A percentile compares a stretch with the other conserved stretches of the same genome.
Evolutionary conservation across 1,140 invertebrate species (phyloP).

Genomic region (Drosophila pseudoananassae): DNA sequence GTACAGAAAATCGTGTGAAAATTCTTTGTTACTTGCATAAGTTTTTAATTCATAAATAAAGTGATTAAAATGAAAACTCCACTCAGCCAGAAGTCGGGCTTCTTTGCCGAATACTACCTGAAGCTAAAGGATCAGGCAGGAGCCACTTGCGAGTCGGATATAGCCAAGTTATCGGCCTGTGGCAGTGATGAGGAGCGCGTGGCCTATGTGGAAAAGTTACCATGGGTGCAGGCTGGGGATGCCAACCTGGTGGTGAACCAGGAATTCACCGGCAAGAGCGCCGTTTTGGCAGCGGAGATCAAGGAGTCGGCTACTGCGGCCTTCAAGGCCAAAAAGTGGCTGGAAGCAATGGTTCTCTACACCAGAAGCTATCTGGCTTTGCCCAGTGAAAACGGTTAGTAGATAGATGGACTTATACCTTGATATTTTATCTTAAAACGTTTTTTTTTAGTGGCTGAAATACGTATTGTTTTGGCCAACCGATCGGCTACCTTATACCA

Average conservation of each 20-base stretch:
- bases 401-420: not conserved
- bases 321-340: constrained; percentile 91
- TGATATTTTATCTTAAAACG: no score
- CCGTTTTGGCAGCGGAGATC: constrained; percentile 86
- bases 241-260: constrained; percentile 66
- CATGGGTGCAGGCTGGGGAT: constrained; percentile 61
- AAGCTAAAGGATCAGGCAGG: constrained; percentile 64
- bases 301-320: constrained; percentile 92
- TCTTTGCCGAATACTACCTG: constrained; percentile 79
- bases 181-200: constrained; percentile 76
- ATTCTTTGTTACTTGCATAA: constrained; percentile 60
- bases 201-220: constrained; percentile 70
- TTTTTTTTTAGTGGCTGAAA: constrained; percentile 85
- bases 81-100: constrained; percentile 70
- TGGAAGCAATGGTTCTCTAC: constrained; percentile 90
- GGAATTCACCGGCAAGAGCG: constrained; percentile 86
- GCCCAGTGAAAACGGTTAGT: constrained; percentile 87
- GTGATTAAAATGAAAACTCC: constrained; percentile 56
- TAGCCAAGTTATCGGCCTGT: constrained; percentile 55
- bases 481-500: constrained; percentile 94
- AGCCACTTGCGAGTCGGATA: constrained; percentile 52
- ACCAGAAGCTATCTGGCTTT: constrained; percentile 88
- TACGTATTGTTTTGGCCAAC: constrained; percentile 92
- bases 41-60: constrained; percentile 27
- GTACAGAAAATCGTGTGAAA: constrained; percentile 19